Conservation (phyloP, 2,888 invertebrate genomes). For the Clanis bilineata region DNA sequence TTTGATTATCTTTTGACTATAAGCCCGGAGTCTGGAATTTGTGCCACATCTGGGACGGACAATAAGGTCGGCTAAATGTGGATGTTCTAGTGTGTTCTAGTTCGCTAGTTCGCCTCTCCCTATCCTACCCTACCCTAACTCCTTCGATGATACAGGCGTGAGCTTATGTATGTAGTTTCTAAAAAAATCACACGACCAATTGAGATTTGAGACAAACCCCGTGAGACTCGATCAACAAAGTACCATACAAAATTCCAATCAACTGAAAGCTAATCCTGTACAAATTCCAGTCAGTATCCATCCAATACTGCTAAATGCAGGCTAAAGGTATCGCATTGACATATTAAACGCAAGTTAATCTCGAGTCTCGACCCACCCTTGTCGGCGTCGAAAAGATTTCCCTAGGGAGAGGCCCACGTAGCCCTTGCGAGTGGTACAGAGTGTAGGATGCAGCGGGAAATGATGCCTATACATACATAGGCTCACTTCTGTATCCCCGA, state of each 20-base stretch:
- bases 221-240: neutral
- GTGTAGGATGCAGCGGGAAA: constrained; percentile 13
- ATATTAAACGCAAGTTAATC: constrained; percentile 75
- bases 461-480: neutral
- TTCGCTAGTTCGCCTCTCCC: no score
- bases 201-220: no score
- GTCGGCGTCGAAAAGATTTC: constrained; percentile 74
- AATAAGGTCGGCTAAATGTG: no score
- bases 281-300: neutral
- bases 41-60: no score
- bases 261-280: constrained; percentile 5
- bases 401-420: constrained; percentile 53
- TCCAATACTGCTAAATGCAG: constrained; percentile 13
- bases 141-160: no score
- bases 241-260: neutral
- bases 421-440: constrained; percentile 40
- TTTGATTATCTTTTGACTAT: no score
- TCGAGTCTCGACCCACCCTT: constrained; percentile 67
- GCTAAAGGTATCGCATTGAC: constrained; percentile 46
- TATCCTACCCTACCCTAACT: no score
- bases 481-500: no score
- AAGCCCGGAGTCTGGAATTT: no score
- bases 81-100: no score
- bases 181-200: no score
- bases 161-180: no score